A percentile compares a stretch with the other conserved stretches of the same genome.
These are phyloP conservation scores for Myotis davidii DNA, from an alignment of 2,113 vertebrate genomes.

Conservation along the genomic window DNA sequence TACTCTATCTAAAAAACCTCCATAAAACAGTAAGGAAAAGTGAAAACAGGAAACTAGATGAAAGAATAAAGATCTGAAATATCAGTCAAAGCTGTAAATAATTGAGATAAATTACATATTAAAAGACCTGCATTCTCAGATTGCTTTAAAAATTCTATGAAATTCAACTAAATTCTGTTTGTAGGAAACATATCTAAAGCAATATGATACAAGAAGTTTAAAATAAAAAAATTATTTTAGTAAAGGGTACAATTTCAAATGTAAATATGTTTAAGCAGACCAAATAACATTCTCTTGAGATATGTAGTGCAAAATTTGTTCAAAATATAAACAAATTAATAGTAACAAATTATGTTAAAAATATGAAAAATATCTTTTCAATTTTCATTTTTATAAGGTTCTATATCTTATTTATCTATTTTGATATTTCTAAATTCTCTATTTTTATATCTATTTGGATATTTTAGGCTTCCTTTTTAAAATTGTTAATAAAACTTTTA, in stretches of 20 bases:
- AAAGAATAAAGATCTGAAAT: neutral
- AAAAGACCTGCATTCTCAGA: neutral
- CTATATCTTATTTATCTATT: neutral
- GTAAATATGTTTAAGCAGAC: slow-evolving; percentile 25
- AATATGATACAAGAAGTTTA: neutral
- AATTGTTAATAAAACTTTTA: neutral
- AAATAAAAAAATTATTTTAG: slow-evolving; percentile 1
- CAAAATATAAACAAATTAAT: slow-evolving; percentile 30
- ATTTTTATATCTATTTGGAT: neutral
- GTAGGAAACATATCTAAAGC: slow-evolving; percentile 11
- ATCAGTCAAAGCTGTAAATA: neutral
- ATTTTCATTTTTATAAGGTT: neutral
- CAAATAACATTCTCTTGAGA: neutral
- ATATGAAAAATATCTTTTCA: neutral
- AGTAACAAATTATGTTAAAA: neutral
- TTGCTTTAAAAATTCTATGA: neutral
- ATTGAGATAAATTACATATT: neutral
- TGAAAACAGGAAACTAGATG: slow-evolving; percentile 5
- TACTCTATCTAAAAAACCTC: neutral
- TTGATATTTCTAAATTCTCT: neutral
- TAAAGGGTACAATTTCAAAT: neutral
- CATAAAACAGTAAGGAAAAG: neutral
- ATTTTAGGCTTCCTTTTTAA: neutral
- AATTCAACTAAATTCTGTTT: slow-evolving; percentile 20
- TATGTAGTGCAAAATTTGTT: neutral